Percentiles rank a stretch among this genome's conserved stretches.
Evolutionary conservation across 2,113 vertebrate genomes (phyloP).

Genomic region (Aepyceros melampus): DNA sequence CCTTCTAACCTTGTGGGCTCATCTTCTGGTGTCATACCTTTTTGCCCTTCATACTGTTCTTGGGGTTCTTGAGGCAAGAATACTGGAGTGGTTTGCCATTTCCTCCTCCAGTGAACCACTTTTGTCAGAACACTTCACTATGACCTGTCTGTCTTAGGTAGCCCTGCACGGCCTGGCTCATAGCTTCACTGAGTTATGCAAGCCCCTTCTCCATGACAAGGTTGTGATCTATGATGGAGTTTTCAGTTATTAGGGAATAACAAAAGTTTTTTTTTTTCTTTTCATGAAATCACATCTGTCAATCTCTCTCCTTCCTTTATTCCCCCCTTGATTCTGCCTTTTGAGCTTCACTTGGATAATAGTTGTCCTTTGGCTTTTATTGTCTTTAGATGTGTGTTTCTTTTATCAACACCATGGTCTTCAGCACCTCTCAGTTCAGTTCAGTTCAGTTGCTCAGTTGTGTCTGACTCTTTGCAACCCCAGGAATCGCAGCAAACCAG

Average conservation of each 20-base stretch:
- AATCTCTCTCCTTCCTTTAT: not conserved
- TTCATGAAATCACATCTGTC: not conserved
- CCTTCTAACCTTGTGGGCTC: not conserved
- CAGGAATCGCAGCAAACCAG: accelerated
- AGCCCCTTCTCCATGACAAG: not conserved
- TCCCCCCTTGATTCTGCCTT: not conserved
- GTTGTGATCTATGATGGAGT: not conserved
- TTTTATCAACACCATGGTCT: not conserved
- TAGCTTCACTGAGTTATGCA: not conserved
- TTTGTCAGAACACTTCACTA: not conserved
- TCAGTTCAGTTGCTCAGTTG: too few species aligned
- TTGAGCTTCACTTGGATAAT: not conserved
- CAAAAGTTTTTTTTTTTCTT: not conserved
- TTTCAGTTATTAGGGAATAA: not conserved
- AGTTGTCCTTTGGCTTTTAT: not conserved
- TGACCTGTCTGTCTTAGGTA: not conserved
- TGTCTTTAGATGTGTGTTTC: not conserved
- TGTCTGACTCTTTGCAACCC: too few species aligned
- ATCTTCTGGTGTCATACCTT: not conserved
- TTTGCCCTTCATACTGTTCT: not conserved
- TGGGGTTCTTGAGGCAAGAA: not conserved
- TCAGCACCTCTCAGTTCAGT: not conserved
- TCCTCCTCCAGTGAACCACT: not conserved
- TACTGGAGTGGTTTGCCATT: not conserved
- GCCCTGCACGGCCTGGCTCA: not conserved